phyloP scores from a whole-genome alignment of 1,140 invertebrate genomes.

The Varroa destructor region DNA sequence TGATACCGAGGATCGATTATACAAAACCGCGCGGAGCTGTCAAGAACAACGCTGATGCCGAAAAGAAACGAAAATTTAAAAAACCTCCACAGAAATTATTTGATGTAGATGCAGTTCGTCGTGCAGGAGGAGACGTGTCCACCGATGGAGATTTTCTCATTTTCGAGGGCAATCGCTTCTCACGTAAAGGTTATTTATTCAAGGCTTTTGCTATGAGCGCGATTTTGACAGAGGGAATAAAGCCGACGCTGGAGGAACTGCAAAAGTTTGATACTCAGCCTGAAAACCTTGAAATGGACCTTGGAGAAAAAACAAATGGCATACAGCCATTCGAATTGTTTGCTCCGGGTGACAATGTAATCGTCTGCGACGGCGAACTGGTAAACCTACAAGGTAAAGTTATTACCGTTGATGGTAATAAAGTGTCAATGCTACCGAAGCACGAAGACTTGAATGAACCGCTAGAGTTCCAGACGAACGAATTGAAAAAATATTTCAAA shows the following conservation, averaged over 20 bases:
- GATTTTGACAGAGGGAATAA: slow-evolving; percentile 74
- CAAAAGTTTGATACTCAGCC: slow-evolving; percentile 90
- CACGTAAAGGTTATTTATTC: slow-evolving; percentile 81
- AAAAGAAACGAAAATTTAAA: slow-evolving; percentile 76
- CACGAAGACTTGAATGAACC: slow-evolving; percentile 82
- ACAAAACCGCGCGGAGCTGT: slow-evolving; percentile 71
- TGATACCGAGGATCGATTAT: slow-evolving; percentile 92
- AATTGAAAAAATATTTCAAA: slow-evolving; percentile 85
- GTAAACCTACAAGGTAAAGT: slow-evolving; percentile 86
- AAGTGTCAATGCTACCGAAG: slow-evolving; percentile 90
- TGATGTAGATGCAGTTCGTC: slow-evolving; percentile 77
- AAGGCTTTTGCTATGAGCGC: slow-evolving; percentile 89
- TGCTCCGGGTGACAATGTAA: slow-evolving; percentile 78
- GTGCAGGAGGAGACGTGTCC: slow-evolving; percentile 87
- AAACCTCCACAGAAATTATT: slow-evolving; percentile 79
- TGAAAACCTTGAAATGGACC: slow-evolving; percentile 59
- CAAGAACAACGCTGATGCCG: slow-evolving; percentile 46
- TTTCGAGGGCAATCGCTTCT: slow-evolving; percentile 91
- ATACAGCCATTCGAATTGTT: slow-evolving; percentile 69
- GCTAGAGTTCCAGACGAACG: slow-evolving; percentile 76
- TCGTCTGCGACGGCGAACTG: slow-evolving; percentile 87
- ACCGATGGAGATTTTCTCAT: slow-evolving; percentile 91
- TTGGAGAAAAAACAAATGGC: slow-evolving; percentile 38
- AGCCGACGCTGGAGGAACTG: slow-evolving; percentile 81
- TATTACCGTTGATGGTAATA: slow-evolving; percentile 79